phyloP scores from a whole-genome alignment of 2,888 invertebrate genomes.

The Leucania comma region DNA sequence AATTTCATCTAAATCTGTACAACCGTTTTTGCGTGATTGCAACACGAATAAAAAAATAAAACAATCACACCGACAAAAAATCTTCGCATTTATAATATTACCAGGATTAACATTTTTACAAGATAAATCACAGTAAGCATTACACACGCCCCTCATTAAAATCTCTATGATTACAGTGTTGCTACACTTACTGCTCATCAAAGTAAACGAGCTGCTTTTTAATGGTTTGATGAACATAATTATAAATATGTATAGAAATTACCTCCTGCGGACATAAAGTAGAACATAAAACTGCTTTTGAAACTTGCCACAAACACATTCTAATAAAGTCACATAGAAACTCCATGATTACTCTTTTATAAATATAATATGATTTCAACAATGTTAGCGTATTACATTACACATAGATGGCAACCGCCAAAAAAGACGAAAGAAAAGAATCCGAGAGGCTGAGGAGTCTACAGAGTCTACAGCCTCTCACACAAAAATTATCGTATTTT shows the following conservation, averaged over 20 bases:
- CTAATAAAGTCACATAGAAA: no score
- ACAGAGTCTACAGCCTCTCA: background rate
- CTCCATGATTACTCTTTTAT: no score
- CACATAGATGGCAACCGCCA: no score
- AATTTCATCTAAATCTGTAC: no score
- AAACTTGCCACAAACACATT: no score
- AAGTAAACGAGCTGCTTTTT: slow-evolving; percentile 1
- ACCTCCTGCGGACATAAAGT: background rate
- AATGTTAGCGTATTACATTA: no score
- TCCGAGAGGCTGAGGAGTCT: background rate
- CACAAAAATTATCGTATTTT: background rate
- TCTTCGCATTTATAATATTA: no score
- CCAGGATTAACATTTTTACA: slow-evolving; percentile 29
- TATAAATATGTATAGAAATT: background rate
- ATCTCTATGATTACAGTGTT: background rate
- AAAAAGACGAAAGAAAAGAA: no score
- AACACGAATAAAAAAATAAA: no score
- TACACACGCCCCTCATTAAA: slow-evolving; percentile 14
- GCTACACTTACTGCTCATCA: slow-evolving; percentile 3
- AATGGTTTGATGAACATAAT: background rate
- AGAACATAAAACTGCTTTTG: background rate
- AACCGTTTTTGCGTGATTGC: no score
- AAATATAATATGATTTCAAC: no score
- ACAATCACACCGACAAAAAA: no score
- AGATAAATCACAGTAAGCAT: slow-evolving; percentile 29